Evolutionary conservation across 2,797 vertebrate species (phyloP), one percentile per base, ranked within the genome.

Genomic region (Trematomus bernacchii): DNA sequence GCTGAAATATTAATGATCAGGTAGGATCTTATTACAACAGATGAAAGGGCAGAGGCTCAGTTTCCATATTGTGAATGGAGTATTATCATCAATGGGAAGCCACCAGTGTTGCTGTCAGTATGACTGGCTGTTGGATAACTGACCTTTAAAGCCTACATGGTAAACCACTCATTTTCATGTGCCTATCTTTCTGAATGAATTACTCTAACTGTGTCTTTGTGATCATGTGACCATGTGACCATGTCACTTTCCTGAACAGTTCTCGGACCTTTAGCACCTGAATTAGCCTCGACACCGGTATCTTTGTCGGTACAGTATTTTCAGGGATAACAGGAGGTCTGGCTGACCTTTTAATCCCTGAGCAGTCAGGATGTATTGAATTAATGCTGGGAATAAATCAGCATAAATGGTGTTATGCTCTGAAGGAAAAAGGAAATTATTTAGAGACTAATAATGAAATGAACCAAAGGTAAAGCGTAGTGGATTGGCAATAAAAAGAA

Each of bases 1-100:
- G 50, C n/a, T 81, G 48, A 10, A 46, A 14, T 3, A 9, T 73
- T 64, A 62, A 71, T 83, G 63, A 79, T 80, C 59, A 46, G 19
- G 18, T 16, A 8, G 61, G 76, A 77, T 85, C 63, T 85, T 52
- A 55, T 73, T 60, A 74, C 75, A 65, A 19, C 61, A 51, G 65
- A 82, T 80, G 57, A 85, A 80, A 13, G 58, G 46, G 27, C 27
- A 27, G 27, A 27, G 27, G 27, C 77, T 84, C 74, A 51, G 58
- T 65, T 84, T 82, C 40, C 61, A 18, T 18, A 15, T 66, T 33
- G 64, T 80, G 72, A 69, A 82, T 23, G 40, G 44, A 18, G 4
- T 72, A 37, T 16, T 27, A 47, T 42, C 55, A 60, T 71, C 69
- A 40, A 59, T 13, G 23, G 69, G 70, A 61, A 72, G 62, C 30